phyloP scores from a whole-genome alignment of 2,113 vertebrate species.

The Cichladusa arquata region DNA sequence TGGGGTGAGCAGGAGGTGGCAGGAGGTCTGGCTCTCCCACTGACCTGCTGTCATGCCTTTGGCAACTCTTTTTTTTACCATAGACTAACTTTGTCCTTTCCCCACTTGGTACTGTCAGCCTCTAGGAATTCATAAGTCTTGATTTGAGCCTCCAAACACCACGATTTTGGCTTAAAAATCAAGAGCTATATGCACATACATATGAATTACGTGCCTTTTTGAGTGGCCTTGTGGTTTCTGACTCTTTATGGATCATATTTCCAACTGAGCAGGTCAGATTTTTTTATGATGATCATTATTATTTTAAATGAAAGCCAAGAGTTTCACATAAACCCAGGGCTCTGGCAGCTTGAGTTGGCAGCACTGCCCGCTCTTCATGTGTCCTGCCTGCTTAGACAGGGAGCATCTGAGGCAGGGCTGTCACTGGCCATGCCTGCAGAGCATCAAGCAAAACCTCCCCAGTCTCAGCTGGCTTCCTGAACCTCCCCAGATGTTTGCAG shows the following conservation, averaged over 20 bases:
- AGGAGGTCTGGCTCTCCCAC: not conserved
- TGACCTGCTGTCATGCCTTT: slow-evolving; percentile 8
- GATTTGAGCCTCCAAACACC: not conserved
- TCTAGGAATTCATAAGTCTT: not conserved
- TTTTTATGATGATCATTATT: slow-evolving; percentile 48
- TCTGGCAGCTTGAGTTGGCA: slow-evolving; percentile 27
- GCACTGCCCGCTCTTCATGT: not conserved
- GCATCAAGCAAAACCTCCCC: not conserved
- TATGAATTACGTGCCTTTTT: slow-evolving; percentile 29
- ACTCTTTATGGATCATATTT: not conserved
- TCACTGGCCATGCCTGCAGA: not conserved
- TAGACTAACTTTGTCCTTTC: slow-evolving; percentile 28
- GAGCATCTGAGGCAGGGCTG: not conserved
- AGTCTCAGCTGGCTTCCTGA: not conserved
- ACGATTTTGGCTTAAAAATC: slow-evolving; percentile 41
- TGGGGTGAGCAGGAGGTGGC: not conserved
- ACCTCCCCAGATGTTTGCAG: not conserved
- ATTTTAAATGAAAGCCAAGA: slow-evolving; percentile 55
- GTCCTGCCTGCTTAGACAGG: not conserved
- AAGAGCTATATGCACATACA: not conserved
- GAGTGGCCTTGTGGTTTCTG: slow-evolving; percentile 42
- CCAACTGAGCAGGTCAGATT: slow-evolving; percentile 3
- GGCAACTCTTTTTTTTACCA: not conserved
- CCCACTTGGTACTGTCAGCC: slow-evolving; percentile 23
- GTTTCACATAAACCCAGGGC: slow-evolving; percentile 28